Base-by-base conservation (phyloP, 35 echinoderm and acorn worm species). In the Heliocidaris erythrogramma region DNA sequence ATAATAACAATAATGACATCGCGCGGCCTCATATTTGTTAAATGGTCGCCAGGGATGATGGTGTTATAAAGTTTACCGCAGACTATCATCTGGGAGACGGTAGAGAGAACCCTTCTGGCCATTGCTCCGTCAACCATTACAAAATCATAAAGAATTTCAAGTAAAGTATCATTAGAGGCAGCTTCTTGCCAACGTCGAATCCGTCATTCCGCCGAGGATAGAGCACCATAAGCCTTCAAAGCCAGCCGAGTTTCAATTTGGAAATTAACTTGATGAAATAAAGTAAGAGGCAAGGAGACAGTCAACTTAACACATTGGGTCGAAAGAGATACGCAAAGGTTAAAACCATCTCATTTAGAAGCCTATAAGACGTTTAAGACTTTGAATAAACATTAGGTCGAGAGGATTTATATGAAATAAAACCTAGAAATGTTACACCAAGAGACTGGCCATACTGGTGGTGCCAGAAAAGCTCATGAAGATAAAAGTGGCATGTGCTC, bases 111-210 rank as follows among this genome's bases (percentile, higher is more conserved):
- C 31, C 49, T 52, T 30, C 48, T 32, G 91, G 91, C n/a, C 91
- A 24, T 30, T 92, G 91, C 91, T 92, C 91, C 91, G 91, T 92
- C 47, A 92, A 92, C 91, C 91, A 59, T 92, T 92, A 59, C 91
- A 30, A 59, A 59, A 92, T 92, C 31, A 92, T 48, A 92, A 48
- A 56, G 11, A 59, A 92, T 92, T 48, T 59, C n/a, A 59, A 92
- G 91, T 48, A 32, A 92, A 30, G 48, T 52, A 52, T 92, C 48
- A 92, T 92, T 92, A 59, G 30, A 48, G 47, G 29, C 87, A 24
- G 31, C 27, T 59, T 13, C 29, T 92, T 92, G 29, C 49, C 17
- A 52, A 56, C 31, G 49, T 11, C 11, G 30, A 8, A 92, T 16
- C 48, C 50, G 47, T 14, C 91, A 14, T 92, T 50, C 91, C 91